Conservation (phyloP, 92 coral and sea anemone genomes). For the Bergia sp. region DNA sequence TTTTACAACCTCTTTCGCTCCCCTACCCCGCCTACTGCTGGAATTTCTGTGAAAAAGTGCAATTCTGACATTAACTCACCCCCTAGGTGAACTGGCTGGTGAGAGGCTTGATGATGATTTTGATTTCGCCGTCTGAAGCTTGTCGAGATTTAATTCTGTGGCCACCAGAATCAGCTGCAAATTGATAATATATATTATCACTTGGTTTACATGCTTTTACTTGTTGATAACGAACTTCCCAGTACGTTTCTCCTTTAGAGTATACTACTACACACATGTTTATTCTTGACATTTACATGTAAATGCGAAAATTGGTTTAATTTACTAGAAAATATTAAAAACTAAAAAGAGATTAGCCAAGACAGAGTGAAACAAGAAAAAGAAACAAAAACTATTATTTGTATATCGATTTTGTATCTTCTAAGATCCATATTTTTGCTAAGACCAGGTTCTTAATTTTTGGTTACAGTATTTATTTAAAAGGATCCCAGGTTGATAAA, state of each 20-base stretch:
- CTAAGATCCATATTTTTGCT: too few species aligned
- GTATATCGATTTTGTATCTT: too few species aligned
- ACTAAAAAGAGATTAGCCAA: too few species aligned
- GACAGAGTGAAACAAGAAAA: too few species aligned
- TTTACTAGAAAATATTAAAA: too few species aligned
- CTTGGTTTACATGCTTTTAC: not conserved
- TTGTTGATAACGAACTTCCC: not conserved
- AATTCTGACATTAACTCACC: slow-evolving; percentile 55
- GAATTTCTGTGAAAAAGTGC: not conserved
- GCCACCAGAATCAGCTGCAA: slow-evolving; percentile 90
- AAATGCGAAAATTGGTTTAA: too few species aligned
- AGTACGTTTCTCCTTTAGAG: too few species aligned
- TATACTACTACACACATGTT: not conserved
- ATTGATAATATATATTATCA: not conserved
- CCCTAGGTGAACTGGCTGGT: slow-evolving; percentile 97
- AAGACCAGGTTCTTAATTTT: too few species aligned
- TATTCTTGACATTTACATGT: too few species aligned
- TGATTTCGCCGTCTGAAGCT: slow-evolving; percentile 90
- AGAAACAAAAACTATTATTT: too few species aligned
- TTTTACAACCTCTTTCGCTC: not conserved
- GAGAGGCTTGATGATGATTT: slow-evolving; percentile 98
- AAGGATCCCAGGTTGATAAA: too few species aligned
- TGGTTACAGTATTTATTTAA: too few species aligned
- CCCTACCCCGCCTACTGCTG: not conserved
- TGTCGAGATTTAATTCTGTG: slow-evolving; percentile 88